Evolutionary conservation across 1,140 invertebrate genomes (phyloP).

Genomic region (Delia radicum): DNA sequence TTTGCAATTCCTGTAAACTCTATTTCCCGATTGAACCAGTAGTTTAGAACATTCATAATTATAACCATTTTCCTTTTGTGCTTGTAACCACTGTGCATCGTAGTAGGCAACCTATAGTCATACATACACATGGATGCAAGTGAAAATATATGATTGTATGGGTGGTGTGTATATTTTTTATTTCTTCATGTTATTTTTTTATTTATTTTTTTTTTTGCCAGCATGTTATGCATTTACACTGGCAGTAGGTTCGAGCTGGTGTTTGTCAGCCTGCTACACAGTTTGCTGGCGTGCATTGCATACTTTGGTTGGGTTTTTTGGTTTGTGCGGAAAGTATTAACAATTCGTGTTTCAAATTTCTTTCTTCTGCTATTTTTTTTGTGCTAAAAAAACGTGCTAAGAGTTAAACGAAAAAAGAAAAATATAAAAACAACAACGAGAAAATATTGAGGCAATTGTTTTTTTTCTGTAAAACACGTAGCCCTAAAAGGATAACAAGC

Average conservation of each 20-base stretch:
- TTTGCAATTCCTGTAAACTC: no score
- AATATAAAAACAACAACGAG: background rate
- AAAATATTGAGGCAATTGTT: background rate
- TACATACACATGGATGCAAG: background rate
- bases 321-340: conserved; percentile 18
- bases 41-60: background rate
- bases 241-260: conserved; percentile 2
- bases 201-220: conserved; percentile 20
- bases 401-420: background rate
- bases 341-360: conserved; percentile 11
- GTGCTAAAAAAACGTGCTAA: background rate
- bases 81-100: no score
- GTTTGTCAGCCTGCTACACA: conserved; percentile 33
- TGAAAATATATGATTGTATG: background rate
- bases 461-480: background rate
- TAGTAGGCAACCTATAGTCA: background rate
- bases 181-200: background rate
- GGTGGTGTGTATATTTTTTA: background rate
- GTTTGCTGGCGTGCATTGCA: conserved; percentile 56
- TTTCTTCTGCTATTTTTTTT: background rate
- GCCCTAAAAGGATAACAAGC: background rate
- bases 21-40: no score
- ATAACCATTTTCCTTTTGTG: background rate
- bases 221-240: conserved; percentile 18
- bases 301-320: conserved; percentile 52